A percentile compares a stretch with the other conserved stretches of the same genome.
phyloP scores from a whole-genome alignment of 2,113 vertebrate genomes.

The Rhinogobius similis region DNA sequence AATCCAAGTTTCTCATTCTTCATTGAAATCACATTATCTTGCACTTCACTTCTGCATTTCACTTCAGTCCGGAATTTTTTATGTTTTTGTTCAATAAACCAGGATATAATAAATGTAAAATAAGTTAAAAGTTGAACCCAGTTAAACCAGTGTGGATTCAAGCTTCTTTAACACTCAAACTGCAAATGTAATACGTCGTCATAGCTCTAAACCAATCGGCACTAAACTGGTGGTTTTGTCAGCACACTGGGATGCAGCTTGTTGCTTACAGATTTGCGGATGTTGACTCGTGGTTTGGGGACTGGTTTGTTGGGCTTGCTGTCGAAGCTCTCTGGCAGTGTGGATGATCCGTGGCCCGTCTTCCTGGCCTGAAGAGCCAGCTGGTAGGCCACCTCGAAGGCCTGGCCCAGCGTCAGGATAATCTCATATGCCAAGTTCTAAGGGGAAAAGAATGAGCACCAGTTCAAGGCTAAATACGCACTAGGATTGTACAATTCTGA shows the following conservation, averaged over 20 bases:
- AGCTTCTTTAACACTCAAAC: neutral
- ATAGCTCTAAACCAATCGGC: neutral
- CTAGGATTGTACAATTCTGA: neutral
- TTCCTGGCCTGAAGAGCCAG: slow-evolving; percentile 96
- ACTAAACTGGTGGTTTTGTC: slow-evolving; percentile 37
- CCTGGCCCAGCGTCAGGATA: slow-evolving; percentile 97
- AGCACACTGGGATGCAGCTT: no score
- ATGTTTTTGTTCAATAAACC: no score
- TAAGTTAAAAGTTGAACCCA: neutral
- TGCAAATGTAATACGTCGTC: neutral
- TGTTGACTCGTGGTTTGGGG: slow-evolving; percentile 96
- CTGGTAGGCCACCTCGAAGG: slow-evolving; percentile 98
- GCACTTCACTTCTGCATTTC: no score
- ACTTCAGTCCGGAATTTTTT: no score
- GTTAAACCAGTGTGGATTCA: neutral
- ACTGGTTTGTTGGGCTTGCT: slow-evolving; percentile 96
- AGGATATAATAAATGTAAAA: no score
- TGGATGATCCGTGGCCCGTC: slow-evolving; percentile 92
- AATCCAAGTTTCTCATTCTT: no score
- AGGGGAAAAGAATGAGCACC: neutral
- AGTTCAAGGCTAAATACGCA: neutral
- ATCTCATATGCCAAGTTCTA: slow-evolving; percentile 99
- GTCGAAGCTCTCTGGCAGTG: slow-evolving; percentile 97
- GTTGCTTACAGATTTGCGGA: slow-evolving; percentile 95
- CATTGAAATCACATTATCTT: no score